Evolutionary conservation across 2,888 invertebrate genomes (phyloP), one percentile per base, ranked within the genome.

Genomic region (Chesias legatella): DNA sequence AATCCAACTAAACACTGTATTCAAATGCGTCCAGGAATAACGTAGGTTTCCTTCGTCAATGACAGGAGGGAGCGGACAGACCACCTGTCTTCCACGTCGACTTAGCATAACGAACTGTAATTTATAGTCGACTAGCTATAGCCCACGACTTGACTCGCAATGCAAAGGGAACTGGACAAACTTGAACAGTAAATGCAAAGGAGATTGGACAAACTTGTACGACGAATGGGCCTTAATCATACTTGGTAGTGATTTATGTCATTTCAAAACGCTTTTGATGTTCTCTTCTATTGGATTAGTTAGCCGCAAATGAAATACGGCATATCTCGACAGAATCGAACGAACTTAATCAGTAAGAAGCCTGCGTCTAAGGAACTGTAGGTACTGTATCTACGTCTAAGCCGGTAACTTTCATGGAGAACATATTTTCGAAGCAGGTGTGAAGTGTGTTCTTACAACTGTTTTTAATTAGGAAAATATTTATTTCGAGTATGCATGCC

Each of bases 61-160:
- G 30, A 35, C 33, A 43, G 37, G 32, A 33, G 32, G 33, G 31
- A 36, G 35, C 24, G 27, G 36, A 40, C 37, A 21, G 52, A 70
- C 80, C 82, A 83, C 82, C 82, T 83, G 83, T 76, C 78, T 67
- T 53, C 60, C 49, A 51, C 42, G 57, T 53, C 59, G 71, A 67
- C 63, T 73, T 68, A 66, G 71, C 71, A 75, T 82, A 83, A 80
- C 82, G 73, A 82, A 80, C 70, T 67, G 67, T 70, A 73, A 81
- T 83, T 80, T 82, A 83, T 82, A 75, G 70, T 60, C 59, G 67
- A 49, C 17, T 36, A 26, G 34, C 26, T 31, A 32, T 34, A 32
- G 22, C 31, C 21, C 27, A 27, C 11, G 33, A 43, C 36, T 36
- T 8, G 6, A 20, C 17, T 26, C 20, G 21, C 21, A 9, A 20